These are phyloP conservation scores for Ceratotherium simum DNA, from an alignment of 2,113 vertebrate genomes.

Conservation along the genomic window DNA sequence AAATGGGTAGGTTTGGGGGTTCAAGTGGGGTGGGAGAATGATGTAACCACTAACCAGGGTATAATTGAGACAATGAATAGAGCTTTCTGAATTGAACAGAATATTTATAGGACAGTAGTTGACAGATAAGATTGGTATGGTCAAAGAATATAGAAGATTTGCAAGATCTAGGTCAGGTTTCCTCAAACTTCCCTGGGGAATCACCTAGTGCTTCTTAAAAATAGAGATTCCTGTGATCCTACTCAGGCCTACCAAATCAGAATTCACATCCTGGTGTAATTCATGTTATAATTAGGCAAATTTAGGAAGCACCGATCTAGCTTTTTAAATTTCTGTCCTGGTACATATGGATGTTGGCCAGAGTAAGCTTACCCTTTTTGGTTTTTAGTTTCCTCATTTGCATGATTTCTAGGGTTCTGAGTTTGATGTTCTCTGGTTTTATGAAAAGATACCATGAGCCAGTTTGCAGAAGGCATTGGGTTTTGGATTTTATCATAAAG, in stretches of 20 bases:
- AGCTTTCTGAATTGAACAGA: background rate
- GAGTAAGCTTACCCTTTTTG: background rate
- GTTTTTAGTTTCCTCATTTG: conserved; percentile 7
- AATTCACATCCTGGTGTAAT: background rate
- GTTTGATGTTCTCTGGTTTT: conserved; percentile 63
- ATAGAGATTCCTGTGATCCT: background rate
- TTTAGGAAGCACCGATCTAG: background rate
- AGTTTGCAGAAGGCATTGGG: background rate
- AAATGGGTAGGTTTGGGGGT: background rate
- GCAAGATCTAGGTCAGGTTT: conserved; percentile 53
- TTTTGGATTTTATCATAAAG: conserved; percentile 51
- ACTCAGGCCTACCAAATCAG: background rate
- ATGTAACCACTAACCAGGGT: background rate
- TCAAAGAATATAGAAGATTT: background rate
- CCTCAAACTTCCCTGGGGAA: background rate
- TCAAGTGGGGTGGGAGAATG: background rate
- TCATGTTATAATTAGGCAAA: background rate
- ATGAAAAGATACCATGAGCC: background rate
- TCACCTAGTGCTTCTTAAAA: background rate
- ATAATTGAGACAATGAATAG: background rate
- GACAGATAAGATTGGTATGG: conserved; percentile 12
- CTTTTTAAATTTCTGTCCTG: conserved; percentile 1
- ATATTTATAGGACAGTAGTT: background rate
- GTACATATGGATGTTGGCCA: conserved; percentile 44
- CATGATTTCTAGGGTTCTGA: background rate